Evolutionary conservation across 2,113 vertebrate species (phyloP), one percentile per base, ranked within the genome.

Genomic region (Hippocampus mohnikei): DNA sequence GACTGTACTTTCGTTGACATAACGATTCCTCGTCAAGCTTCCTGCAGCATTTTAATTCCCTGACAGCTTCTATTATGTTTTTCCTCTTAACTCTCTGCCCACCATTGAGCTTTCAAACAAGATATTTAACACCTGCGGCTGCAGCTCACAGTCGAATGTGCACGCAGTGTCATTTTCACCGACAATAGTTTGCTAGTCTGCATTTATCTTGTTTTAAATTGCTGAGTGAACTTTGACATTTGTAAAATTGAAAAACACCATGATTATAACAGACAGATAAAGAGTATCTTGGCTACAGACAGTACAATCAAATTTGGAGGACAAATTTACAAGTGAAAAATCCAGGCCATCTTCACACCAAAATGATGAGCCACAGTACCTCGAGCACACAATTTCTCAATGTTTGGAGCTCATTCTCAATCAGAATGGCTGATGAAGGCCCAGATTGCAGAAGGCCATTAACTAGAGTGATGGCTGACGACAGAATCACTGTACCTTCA

Each of bases 61-160:
- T 84, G 85, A 83, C 82, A 84, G 82, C 79, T 81, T 82, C 75
- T 76, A 79, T 81, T 85, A 78, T 84, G 69, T 69, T 76, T 63
- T 81, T 81, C 79, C 58, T 78, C 74, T 78, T 75, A 77, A 61
- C 61, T 72, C 75, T 88, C 83, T 85, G 86, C 85, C 75, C 16
- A 16, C 6, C n/a, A 23, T 86, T 80, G 85, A 78, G 75, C 82
- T 79, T 83, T 83, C 79, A 76, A 62, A 79, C 71, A 75, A 71
- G 70, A 84, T 81, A 78, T 77, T 74, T 76, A 74, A 73, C 46
- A 62, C 76, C 76, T 69, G 76, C 85, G 77, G 75, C 46, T 6
- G 48, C 80, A 79, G 78, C 75, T 81, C 74, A 81, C 44, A 42
- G 74, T 82, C 77, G 81, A 81, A 76, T 84, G 82, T 85, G 86